phyloP scores from a whole-genome alignment of 2,113 vertebrate genomes.

The Poeciliopsis prolifica region DNA sequence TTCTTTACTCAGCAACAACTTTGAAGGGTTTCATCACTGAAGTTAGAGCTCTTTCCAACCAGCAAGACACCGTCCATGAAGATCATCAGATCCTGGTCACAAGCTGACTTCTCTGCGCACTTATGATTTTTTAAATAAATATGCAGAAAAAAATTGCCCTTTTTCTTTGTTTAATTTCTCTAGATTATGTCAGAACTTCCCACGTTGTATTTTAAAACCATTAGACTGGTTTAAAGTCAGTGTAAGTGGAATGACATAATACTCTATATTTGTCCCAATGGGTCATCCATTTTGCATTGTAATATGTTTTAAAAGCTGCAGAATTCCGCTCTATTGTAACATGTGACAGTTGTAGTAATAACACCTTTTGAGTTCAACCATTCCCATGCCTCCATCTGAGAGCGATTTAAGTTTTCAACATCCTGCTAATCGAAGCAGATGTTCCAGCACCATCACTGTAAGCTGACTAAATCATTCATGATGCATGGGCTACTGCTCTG shows the following conservation, averaged over 20 bases:
- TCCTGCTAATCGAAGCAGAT: constrained; percentile 26
- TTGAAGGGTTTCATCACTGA: not conserved
- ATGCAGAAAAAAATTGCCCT: not conserved
- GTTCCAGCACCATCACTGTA: constrained; percentile 37
- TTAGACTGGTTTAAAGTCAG: not conserved
- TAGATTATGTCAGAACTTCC: too few species aligned
- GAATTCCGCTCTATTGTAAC: not conserved
- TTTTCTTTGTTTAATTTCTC: not conserved
- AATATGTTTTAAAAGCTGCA: not conserved
- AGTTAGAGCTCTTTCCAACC: not conserved
- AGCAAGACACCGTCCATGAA: not conserved
- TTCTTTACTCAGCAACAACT: not conserved
- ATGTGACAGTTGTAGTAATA: not conserved
- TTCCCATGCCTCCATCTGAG: not conserved
- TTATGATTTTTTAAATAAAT: not conserved
- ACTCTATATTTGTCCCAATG: not conserved
- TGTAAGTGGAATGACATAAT: not conserved
- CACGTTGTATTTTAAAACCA: not conserved
- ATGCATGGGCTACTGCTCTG: constrained; percentile 18
- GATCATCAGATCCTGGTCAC: too few species aligned
- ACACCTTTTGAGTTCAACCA: not conserved
- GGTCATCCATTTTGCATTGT: not conserved
- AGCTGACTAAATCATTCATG: constrained; percentile 36
- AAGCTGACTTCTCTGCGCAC: too few species aligned
- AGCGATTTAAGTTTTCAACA: constrained; percentile 15